Evolutionary conservation across 1,140 invertebrate genomes (phyloP), one percentile per base, ranked within the genome.

Genomic region (Drosophila arawakana): DNA sequence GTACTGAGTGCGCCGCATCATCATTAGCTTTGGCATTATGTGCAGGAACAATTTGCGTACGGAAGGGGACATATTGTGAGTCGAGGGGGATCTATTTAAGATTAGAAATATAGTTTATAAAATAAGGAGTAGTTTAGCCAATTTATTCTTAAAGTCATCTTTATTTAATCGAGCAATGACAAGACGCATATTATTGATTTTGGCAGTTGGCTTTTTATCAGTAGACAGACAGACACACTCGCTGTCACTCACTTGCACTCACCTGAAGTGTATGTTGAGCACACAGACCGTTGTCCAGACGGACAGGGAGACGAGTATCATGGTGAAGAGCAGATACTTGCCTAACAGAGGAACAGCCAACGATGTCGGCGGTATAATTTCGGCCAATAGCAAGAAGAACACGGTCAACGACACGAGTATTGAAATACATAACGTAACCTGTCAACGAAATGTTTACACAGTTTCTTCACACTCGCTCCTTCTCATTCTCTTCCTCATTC

Each of bases 361-460:
- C 13, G 98, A 99, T 15, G 98, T 99, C 11, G 98, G 98, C 43
- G 98, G 98, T 92, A 99, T 99, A 90, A 99, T 98, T 94, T 99
- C 98, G 62, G 98, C 98, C 85, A 99, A 93, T 74, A 99, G 94
- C 91, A 99, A 95, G 94, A 99, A 99, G 94, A 99, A 99, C 93
- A 99, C 98, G 92, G 98, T 99, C 91, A 99, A 94, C 57, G 98
- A 99, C 76, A 99, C 96, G 73, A 99, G 95, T 93, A 99, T 99
- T 85, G 98, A 99, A 93, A 99, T 99, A 94, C 98, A 99, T 84
- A 99, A 95, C 79, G 98, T 96, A 91, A 96, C 95, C 95, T 96
- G 93, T 81, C 88, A 92, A 91, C 90, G 86, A 91, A 81, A 91
- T 86, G 76, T 91, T 82, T 83, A 85, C 78, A 79, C 85, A 81